These are phyloP conservation scores for Pogonognathellus flavescens DNA, from an alignment of 1,140 invertebrate species.

Conservation along the genomic window DNA sequence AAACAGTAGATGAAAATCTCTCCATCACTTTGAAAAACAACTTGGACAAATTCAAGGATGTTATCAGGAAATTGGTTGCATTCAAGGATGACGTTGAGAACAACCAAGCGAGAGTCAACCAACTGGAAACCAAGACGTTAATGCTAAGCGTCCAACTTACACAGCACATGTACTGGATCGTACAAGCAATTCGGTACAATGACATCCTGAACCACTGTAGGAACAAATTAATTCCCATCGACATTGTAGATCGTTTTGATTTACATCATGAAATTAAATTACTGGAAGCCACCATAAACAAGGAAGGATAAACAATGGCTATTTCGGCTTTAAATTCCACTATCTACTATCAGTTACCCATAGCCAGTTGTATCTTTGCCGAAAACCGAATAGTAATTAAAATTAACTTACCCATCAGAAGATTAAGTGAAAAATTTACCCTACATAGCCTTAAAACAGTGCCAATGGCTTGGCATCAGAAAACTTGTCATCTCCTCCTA, in stretches of 20 bases:
- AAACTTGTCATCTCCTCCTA: no score
- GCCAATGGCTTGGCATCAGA: no score
- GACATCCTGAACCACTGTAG: neutral
- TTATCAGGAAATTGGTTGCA: neutral
- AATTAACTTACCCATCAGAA: neutral
- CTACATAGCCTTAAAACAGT: neutral
- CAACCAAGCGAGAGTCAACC: neutral
- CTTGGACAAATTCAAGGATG: neutral
- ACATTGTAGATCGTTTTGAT: neutral
- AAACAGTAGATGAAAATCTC: neutral
- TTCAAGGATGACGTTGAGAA: neutral
- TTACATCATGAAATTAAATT: neutral
- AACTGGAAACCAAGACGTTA: neutral
- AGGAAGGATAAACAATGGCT: neutral
- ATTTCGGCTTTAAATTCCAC: neutral
- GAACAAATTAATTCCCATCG: neutral
- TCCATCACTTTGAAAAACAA: neutral
- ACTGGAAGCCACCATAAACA: neutral
- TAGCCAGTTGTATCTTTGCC: neutral
- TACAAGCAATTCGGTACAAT: neutral
- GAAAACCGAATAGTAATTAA: neutral
- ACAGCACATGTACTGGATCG: neutral
- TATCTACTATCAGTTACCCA: neutral
- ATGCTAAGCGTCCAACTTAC: neutral
- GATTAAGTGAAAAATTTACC: neutral